Evolutionary conservation across 1,140 invertebrate species (phyloP), one percentile per base, ranked within the genome.

Genomic region (Vollenhovia emeryi): DNA sequence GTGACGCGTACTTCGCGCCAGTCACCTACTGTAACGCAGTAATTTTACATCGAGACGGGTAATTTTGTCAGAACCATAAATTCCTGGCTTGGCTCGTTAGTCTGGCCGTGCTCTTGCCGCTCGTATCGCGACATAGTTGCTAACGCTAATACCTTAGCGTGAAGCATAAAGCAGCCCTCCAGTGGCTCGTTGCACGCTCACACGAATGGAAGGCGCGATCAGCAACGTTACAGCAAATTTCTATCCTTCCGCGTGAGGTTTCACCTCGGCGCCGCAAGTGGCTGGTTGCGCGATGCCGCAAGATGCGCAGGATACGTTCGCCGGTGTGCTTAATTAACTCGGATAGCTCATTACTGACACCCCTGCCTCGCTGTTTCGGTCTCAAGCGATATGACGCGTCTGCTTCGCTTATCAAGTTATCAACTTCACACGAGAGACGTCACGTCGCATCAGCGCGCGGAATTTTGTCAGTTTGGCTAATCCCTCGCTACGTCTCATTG

Each of bases 251-350:
- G 40, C 50, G n/a, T 43, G 79, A 45, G 24, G 36, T 68, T 73
- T 50, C 64, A 33, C 36, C 75, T 9, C 33, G 33, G 2, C 40
- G 71, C 57, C 52, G 80, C 80, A 84, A 84, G 68, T 75, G 80
- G 80, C 40, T 75, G 68, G 40, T 74, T 76, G 80, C 21, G 30
- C 80, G 71, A 43, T 48, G 57, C 80, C 71, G 80, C 80, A 84
- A 84, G 80, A 84, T 36, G 80, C 71, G 57, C 80, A 36, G 30
- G 43, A 71, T 82, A 82, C 13, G 71, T 52, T 76, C 80, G 57
- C 43, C 69, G 80, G 71, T 69, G 80, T 55, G 73, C 83, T 85
- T 85, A 79, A 85, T 85, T 79, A 85, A 85, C 83, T 66, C 73
- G 48, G 60, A 79, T 85, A 68, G 45, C 74, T 79, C 60, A 85